Base-by-base conservation (phyloP, 2,113 vertebrate genomes). In the Indicator maculatus region DNA sequence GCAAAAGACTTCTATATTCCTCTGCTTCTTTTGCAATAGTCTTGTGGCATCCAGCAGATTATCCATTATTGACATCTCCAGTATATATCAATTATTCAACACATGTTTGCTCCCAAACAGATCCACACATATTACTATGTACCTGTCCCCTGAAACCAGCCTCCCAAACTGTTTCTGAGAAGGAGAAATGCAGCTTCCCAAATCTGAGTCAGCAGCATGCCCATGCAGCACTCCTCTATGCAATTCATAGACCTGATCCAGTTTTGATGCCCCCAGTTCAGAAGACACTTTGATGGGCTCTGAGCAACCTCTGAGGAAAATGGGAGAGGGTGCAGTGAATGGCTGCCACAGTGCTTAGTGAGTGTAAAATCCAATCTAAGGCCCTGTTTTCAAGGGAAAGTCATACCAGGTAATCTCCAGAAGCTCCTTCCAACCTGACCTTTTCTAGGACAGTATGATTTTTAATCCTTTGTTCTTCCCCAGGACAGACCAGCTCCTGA, bases 91-190 rank as follows among this genome's bases (percentile, higher is more conserved):
- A 65, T 72, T 88, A 89, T 72, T 85, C 67, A 83, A 41, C 38
- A 38, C 4, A 1, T 30, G 6, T 76, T 89, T 58, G 11, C 64
- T 93, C 58, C 31, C 27, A 45, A 52, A 58, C 31, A 71, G 33
- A 60, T 80, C 56, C 0, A 0, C 23, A 47, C 1, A 0, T 67
- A 59, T 73, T 52, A 13, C 59, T 50, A 11, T 36, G 18, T 50
- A 61, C 11, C 17, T 53, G 56, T 30, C n/a, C 61, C 65, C 78
- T 67, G 61, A 71, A 83, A 83, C 71, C 89, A 80, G 30, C 31
- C 38, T 86, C 47, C 55, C 75, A 74, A 79, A 76, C 38, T 5
- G 26, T 52, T 80, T 90, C 60, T 72, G 66, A 76, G 50, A 24
- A 52, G 72, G 52, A 85, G 67, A 92, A 86, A 45, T n/a, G 9